Evolutionary conservation across 2,797 vertebrate species (phyloP).

Genomic region (Danio aesculapii): DNA sequence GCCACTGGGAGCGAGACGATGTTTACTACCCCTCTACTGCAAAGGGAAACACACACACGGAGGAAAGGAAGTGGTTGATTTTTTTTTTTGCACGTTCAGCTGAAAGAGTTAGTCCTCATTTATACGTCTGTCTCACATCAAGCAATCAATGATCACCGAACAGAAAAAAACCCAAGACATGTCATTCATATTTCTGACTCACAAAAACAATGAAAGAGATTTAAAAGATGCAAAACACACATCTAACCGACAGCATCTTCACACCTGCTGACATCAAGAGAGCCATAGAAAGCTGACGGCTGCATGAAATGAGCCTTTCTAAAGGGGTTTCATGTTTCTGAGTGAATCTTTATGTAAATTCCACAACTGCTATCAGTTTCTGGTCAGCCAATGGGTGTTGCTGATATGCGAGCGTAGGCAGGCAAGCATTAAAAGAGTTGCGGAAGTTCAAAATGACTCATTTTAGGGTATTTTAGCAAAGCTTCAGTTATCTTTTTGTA

Average conservation of each 20-base stretch:
- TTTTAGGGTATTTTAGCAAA: slow-evolving; percentile 12
- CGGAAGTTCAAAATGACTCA: slow-evolving; percentile 2
- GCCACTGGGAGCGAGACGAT: neutral
- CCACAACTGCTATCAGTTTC: neutral
- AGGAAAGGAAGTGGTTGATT: slow-evolving; percentile 57
- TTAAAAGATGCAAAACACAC: neutral
- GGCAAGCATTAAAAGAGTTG: neutral
- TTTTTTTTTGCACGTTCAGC: slow-evolving; percentile 48
- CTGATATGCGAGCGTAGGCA: neutral
- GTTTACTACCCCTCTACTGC: slow-evolving; percentile 32
- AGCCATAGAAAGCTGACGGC: too few relatives aligned
- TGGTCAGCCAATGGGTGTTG: neutral
- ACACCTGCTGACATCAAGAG: neutral
- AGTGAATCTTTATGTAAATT: neutral
- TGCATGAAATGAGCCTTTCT: neutral
- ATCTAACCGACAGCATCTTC: neutral
- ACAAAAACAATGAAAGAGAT: neutral
- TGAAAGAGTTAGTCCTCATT: slow-evolving; percentile 43
- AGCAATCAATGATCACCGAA: slow-evolving; percentile 33
- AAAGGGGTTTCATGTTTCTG: neutral
- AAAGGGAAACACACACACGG: slow-evolving; percentile 35
- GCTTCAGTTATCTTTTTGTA: too few relatives aligned
- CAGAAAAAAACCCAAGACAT: slow-evolving; percentile 42
- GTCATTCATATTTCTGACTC: slow-evolving; percentile 7
- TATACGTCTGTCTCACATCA: slow-evolving; percentile 10